Conservation (phyloP, 23 tunicate genomes). For the Styela plicata region DNA sequence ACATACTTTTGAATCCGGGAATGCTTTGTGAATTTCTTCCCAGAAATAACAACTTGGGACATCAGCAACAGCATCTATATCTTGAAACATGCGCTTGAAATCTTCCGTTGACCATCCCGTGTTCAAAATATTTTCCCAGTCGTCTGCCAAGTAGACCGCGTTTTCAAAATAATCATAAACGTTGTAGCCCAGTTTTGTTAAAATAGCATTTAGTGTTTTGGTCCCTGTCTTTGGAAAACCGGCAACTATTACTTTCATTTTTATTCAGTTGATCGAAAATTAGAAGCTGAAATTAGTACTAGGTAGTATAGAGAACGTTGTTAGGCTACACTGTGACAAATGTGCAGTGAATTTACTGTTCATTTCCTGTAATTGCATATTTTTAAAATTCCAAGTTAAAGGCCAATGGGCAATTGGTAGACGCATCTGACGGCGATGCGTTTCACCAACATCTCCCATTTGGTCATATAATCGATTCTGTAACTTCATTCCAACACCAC, state of each 20-base stretch:
- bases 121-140: not conserved
- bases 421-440: too few relatives aligned
- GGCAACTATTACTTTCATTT: constrained; percentile 3
- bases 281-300: too few relatives aligned
- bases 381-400: too few relatives aligned
- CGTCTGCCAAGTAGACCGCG: not conserved
- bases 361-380: too few relatives aligned
- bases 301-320: too few relatives aligned
- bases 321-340: too few relatives aligned
- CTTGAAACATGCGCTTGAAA: constrained; percentile 28
- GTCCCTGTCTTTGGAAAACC: constrained; percentile 22
- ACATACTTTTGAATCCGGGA: constrained; percentile 80
- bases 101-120: constrained; percentile 52
- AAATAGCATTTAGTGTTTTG: constrained; percentile 15
- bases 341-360: too few relatives aligned
- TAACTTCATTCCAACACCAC: too few relatives aligned
- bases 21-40: constrained; percentile 52
- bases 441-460: too few relatives aligned
- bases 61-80: constrained; percentile 71
- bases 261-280: too few relatives aligned
- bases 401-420: too few relatives aligned
- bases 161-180: constrained; percentile 31
- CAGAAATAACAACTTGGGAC: constrained; percentile 41
- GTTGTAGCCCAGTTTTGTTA: constrained; percentile 5
- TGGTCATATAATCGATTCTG: too few relatives aligned